Conservation (phyloP, 2,888 invertebrate genomes). For the Eurytoma californica region DNA sequence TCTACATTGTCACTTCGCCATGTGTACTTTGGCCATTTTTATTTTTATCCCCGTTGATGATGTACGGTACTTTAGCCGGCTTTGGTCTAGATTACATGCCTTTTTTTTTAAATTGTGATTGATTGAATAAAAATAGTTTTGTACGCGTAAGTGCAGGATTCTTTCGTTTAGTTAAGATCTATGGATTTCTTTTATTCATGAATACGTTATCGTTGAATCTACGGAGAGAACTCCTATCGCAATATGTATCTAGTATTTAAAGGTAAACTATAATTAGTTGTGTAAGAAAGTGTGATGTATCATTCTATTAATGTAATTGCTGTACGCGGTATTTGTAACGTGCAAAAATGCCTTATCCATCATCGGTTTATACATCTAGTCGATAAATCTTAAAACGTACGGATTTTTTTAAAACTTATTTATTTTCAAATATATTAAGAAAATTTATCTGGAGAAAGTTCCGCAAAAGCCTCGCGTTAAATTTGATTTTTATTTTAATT, state of each 20-base stretch:
- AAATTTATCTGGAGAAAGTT: too few relatives aligned
- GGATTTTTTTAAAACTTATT: too few relatives aligned
- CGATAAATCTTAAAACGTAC: too few relatives aligned
- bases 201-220: conserved; percentile 36
- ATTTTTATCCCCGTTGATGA: not conserved
- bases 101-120: too few relatives aligned
- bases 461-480: too few relatives aligned
- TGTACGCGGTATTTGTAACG: not conserved
- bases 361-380: too few relatives aligned
- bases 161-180: conserved; percentile 1
- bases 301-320: conserved; percentile 38
- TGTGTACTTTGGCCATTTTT: not conserved
- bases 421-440: too few relatives aligned
- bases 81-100: too few relatives aligned
- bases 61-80: too few relatives aligned
- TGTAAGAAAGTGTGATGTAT: conserved; percentile 56
- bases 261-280: conserved; percentile 51
- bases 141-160: not conserved
- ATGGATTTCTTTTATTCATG: conserved; percentile 53
- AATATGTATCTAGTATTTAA: conserved; percentile 25
- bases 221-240: conserved; percentile 29
- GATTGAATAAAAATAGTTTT: conserved; percentile 20
- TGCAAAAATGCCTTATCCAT: too few relatives aligned
- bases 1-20: not conserved
- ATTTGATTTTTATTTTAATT: too few relatives aligned